These are phyloP conservation scores for Eurypyga helias DNA, from an alignment of 2,113 vertebrate species.

Conservation along the genomic window DNA sequence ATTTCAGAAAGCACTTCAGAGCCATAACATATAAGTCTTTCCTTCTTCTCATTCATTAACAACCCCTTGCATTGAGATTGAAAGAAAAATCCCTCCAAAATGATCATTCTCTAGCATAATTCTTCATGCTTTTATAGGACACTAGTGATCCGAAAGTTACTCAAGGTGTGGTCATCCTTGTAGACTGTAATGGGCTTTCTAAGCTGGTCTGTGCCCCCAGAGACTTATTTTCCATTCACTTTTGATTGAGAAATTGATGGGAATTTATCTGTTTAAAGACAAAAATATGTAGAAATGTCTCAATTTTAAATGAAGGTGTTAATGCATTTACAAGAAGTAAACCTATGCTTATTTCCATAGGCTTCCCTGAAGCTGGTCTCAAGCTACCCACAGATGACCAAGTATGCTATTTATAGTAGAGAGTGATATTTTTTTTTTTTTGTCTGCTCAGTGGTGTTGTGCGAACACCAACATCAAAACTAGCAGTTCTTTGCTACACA, in stretches of 20 bases:
- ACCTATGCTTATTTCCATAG: not conserved
- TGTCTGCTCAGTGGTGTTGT: not conserved
- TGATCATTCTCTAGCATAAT: not conserved
- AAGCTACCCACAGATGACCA: not conserved
- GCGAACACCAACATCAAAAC: not conserved
- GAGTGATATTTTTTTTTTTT: not conserved
- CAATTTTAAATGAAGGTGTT: not conserved
- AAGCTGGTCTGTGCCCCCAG: not conserved
- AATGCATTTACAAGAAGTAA: not conserved
- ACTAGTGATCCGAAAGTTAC: not conserved
- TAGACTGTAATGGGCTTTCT: not conserved
- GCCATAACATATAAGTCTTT: not conserved
- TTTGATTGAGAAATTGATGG: conserved; percentile 9
- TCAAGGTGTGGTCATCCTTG: not conserved
- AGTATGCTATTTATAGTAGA: not conserved
- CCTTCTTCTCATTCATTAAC: not conserved
- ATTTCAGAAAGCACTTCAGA: conserved; percentile 49
- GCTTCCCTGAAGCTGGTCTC: not conserved
- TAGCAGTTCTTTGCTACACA: not conserved
- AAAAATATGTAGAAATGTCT: not conserved
- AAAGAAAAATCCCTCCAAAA: not conserved
- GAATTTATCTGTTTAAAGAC: not conserved
- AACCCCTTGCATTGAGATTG: not conserved
- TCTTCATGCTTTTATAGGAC: not conserved
- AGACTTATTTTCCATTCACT: not conserved